Evolutionary conservation across 64 coral and sea anemone species (phyloP).

Genomic region (Catalaphyllia jardinei): DNA sequence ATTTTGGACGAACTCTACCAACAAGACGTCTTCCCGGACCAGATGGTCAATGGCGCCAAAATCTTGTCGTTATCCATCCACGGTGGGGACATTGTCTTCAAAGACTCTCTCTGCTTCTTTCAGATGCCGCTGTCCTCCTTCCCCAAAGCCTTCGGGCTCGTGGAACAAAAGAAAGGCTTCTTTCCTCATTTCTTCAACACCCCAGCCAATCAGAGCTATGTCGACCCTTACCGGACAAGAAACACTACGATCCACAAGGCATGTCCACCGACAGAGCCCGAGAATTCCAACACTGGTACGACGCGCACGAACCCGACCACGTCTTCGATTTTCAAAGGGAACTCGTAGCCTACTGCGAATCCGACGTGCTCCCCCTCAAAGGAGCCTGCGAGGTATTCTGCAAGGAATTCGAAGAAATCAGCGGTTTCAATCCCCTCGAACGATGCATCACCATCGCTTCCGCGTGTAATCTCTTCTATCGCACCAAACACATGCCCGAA

Average conservation of each 20-base stretch:
- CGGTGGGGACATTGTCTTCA: neutral
- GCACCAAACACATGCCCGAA: neutral
- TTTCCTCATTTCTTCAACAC: constrained; percentile 49
- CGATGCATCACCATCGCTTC: constrained; percentile 44
- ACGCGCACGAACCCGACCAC: neutral
- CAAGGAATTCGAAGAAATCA: too few relatives aligned
- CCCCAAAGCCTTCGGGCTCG: constrained; percentile 15
- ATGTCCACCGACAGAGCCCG: neutral
- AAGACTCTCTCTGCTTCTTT: constrained; percentile 43
- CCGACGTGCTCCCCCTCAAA: too few relatives aligned
- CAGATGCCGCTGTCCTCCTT: constrained; percentile 1
- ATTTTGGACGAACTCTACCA: constrained; percentile 5
- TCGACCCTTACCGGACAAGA: neutral
- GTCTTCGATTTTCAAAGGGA: constrained; percentile 41
- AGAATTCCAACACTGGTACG: neutral
- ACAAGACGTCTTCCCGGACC: neutral
- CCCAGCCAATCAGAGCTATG: neutral
- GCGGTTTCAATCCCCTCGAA: neutral
- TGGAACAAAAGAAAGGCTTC: neutral
- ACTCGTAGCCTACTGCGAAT: neutral
- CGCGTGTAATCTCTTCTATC: neutral
- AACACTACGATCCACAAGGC: neutral
- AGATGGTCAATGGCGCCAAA: constrained; percentile 40
- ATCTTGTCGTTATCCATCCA: neutral
- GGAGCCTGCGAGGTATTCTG: too few relatives aligned